Evolutionary conservation across 2,888 invertebrate species (phyloP).

Genomic region (Schizaphis graminum): DNA sequence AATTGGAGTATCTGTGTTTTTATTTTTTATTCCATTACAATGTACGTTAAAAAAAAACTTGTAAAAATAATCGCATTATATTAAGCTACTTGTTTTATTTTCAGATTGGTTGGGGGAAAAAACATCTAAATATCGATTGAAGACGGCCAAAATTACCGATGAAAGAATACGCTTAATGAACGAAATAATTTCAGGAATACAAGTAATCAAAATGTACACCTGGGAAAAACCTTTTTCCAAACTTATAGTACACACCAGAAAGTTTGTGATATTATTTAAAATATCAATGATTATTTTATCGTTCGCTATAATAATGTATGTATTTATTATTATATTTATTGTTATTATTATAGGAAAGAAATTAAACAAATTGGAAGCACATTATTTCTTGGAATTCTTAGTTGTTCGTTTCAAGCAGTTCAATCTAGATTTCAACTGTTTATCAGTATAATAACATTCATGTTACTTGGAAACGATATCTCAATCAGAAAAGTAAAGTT

Average conservation of each 20-base stretch:
- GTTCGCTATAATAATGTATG: background rate
- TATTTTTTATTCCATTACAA: slow-evolving; percentile 82
- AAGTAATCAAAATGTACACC: slow-evolving; percentile 92
- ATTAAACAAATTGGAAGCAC: slow-evolving; percentile 80
- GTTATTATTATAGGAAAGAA: slow-evolving; percentile 75
- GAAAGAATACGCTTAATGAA: slow-evolving; percentile 91
- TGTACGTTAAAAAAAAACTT: slow-evolving; percentile 71
- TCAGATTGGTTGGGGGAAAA: slow-evolving; percentile 82
- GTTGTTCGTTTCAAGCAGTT: slow-evolving; percentile 83
- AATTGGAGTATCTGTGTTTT: slow-evolving; percentile 79
- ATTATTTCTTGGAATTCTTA: slow-evolving; percentile 78
- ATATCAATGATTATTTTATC: background rate
- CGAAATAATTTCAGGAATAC: slow-evolving; percentile 88
- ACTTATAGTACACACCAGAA: slow-evolving; percentile 80
- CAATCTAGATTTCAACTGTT: slow-evolving; percentile 85
- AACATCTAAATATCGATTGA: slow-evolving; percentile 80
- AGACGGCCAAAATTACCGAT: slow-evolving; percentile 90
- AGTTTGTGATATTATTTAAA: slow-evolving; percentile 75
- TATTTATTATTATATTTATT: background rate
- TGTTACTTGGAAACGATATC: slow-evolving; percentile 78
- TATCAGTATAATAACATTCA: slow-evolving; percentile 80
- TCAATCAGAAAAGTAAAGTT: slow-evolving; percentile 79
- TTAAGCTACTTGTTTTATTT: slow-evolving; percentile 67
- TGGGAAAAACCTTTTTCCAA: slow-evolving; percentile 89
- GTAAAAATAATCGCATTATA: background rate